A percentile compares a stretch with the other conserved stretches of the same genome.
Evolutionary conservation across 2,797 vertebrate species (phyloP).

Genomic region (Otolemur crassicaudatus): DNA sequence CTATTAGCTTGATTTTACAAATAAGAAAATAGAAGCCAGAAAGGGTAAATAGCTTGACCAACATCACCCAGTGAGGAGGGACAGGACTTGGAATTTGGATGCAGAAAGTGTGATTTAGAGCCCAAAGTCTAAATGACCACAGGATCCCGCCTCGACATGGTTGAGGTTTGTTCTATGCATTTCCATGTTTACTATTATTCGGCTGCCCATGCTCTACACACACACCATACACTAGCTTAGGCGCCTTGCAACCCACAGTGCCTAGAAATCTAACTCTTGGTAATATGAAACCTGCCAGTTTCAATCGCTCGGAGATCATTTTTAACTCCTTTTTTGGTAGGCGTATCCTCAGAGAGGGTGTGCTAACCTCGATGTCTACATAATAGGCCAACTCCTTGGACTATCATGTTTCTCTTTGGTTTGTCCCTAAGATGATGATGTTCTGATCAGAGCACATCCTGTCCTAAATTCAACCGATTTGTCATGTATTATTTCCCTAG

Average conservation of each 20-base stretch:
- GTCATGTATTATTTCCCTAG: not conserved
- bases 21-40: not conserved
- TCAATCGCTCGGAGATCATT: not conserved
- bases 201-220: not conserved
- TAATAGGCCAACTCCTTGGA: not conserved
- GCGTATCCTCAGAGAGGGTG: not conserved
- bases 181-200: not conserved
- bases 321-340: not conserved
- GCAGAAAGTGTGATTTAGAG: not conserved
- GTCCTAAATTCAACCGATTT: slow-evolving; percentile 5
- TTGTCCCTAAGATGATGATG: not conserved
- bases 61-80: not conserved
- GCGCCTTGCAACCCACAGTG: not conserved
- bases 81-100: not conserved
- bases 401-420: not conserved
- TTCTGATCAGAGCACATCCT: not conserved
- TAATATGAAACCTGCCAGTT: not conserved
- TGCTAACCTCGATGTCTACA: not conserved
- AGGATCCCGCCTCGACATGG: not conserved
- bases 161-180: not conserved
- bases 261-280: not conserved
- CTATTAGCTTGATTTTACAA: not conserved
- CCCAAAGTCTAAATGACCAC: not conserved
- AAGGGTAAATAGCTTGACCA: not conserved
- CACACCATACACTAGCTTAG: not conserved